Percentiles rank a stretch among this genome's conserved stretches.
Evolutionary conservation across 2,113 vertebrate species (phyloP).

Genomic region (Tragelaphus strepsiceros): DNA sequence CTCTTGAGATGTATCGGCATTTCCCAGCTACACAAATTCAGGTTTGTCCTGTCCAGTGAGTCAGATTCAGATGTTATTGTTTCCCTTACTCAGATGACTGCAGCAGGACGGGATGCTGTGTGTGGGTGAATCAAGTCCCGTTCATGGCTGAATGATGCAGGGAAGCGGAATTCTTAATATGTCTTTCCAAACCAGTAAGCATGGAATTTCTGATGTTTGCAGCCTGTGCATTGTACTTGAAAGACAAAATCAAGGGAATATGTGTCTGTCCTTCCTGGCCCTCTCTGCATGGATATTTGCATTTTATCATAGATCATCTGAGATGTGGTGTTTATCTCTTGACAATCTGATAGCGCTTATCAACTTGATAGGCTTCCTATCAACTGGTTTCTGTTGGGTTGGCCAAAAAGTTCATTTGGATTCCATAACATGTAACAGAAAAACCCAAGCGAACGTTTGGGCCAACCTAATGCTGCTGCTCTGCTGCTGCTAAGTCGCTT

Average conservation of each 20-base stretch:
- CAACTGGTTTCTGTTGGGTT: background rate
- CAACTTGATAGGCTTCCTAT: background rate
- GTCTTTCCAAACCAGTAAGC: constrained; percentile 15
- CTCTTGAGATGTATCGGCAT: background rate
- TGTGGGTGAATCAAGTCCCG: background rate
- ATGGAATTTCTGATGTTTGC: background rate
- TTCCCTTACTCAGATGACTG: background rate
- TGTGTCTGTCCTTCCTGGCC: background rate
- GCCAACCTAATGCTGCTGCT: background rate
- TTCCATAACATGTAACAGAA: background rate
- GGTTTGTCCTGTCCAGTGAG: background rate
- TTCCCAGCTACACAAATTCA: background rate
- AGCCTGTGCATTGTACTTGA: background rate
- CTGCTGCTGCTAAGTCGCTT: too few species aligned
- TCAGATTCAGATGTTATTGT: background rate
- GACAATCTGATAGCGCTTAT: background rate
- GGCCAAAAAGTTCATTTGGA: background rate
- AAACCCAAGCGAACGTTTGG: background rate
- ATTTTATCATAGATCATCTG: background rate
- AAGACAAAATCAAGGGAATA: background rate
- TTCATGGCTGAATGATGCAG: background rate
- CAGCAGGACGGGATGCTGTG: background rate
- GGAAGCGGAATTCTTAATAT: constrained; percentile 21
- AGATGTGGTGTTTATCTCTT: background rate
- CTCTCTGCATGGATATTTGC: background rate